Base-by-base conservation (phyloP, 2,797 vertebrate species). In the Thalassophryne amazonica region DNA sequence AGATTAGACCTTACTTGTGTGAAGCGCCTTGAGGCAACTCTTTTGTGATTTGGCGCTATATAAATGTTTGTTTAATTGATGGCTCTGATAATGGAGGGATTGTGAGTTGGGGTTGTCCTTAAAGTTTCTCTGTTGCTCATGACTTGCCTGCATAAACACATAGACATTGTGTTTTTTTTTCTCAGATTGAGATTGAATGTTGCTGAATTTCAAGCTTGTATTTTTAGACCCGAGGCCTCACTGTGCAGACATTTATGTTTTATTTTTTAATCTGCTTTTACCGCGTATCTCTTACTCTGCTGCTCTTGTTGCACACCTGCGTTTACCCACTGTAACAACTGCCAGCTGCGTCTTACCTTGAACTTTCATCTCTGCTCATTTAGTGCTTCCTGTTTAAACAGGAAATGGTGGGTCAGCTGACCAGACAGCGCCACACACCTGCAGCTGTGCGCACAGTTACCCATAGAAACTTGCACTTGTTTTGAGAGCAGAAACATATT, bases 331-430 rank as follows among this genome's bases (percentile, higher is more conserved):
- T 75, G 64, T 63, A 76, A 79, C 69, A 49, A 78, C 76, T 55
- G 43, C 80, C 80, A 81, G 73, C 69, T 80, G 73, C 48, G 56
- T 16, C 53, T 38, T 65, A 73, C 78, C 73, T 79, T 69, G 47
- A 76, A 61, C 82, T 72, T 67, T 77, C 62, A 72, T 81, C 78
- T 69, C 39, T 19, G 11, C 68, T 77, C 68, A 35, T 71, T 69
- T 29, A 4, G 51, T 47, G 61, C 79, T 85, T 87, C 86, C 86
- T 84, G 84, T 79, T 80, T 49, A 55, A n/a, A 76, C 85, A 84
- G 86, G 86, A 91, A 91, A 73, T 10, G 14, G 60, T 6, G 3
- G 38, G 76, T 80, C 82, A 84, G 78, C 71, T 84, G 78, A 86
- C 79, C 77, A 73, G 73, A 69, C 50, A 50, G 14, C 47, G 17